A percentile compares a stretch with the other conserved stretches of the same genome.
Evolutionary conservation across 2,797 vertebrate species (phyloP).

Genomic region (Thaleichthys pacificus): DNA sequence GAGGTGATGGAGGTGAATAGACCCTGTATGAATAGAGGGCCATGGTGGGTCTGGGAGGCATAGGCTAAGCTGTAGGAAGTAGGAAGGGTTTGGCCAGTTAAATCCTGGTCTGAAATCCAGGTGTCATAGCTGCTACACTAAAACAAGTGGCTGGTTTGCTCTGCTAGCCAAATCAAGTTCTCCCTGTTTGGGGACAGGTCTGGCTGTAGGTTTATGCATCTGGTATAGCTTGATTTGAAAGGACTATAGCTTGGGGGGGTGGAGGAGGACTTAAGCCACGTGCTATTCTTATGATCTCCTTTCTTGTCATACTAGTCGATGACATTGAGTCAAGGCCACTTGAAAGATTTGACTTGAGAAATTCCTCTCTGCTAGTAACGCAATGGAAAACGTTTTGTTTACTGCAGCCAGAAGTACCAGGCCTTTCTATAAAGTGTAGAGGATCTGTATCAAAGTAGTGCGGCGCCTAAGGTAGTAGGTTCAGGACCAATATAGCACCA

Average conservation of each 20-base stretch:
- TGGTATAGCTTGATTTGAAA: background rate
- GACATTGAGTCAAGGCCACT: no score
- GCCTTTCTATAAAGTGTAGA: no score
- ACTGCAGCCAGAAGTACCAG: no score
- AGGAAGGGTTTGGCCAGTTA: slow-evolving; percentile 16
- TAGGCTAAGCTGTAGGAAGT: background rate
- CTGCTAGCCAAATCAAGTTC: slow-evolving; percentile 32
- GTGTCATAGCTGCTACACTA: slow-evolving; percentile 38
- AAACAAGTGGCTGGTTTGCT: slow-evolving; percentile 28
- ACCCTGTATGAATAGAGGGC: slow-evolving; percentile 5
- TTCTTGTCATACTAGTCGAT: background rate
- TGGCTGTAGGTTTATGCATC: background rate
- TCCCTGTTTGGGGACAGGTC: slow-evolving; percentile 27
- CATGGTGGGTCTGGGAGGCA: background rate
- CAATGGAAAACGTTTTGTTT: no score
- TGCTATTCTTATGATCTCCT: background rate
- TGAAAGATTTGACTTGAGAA: no score
- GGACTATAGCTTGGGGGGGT: background rate
- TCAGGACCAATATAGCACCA: no score
- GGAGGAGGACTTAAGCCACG: no score
- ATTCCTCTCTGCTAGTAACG: no score
- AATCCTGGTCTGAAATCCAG: slow-evolving; percentile 26
- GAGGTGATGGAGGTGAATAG: slow-evolving; percentile 11
- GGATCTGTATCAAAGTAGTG: no score
- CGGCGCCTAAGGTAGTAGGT: no score